phyloP scores from a whole-genome alignment of 2,797 vertebrate genomes.

The Crenuchus spilurus region DNA sequence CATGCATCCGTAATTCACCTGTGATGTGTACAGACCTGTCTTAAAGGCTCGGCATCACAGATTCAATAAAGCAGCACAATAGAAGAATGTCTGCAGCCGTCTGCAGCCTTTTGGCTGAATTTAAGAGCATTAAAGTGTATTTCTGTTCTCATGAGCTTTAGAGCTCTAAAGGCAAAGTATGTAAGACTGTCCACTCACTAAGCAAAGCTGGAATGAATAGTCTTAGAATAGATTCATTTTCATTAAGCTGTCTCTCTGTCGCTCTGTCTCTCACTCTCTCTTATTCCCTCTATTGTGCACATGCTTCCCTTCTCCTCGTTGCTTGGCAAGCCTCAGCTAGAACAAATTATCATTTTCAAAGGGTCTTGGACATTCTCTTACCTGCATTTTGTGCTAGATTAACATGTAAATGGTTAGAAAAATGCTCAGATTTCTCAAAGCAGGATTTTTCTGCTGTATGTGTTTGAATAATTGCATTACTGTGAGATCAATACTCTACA shows the following conservation, averaged over 20 bases:
- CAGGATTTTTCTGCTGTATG: not conserved
- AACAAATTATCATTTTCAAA: constrained; percentile 14
- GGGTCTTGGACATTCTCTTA: not conserved
- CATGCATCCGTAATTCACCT: not conserved
- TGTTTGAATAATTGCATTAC: too few relatives aligned
- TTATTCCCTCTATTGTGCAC: constrained; percentile 9
- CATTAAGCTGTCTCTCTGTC: constrained; percentile 16
- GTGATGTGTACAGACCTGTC: not conserved
- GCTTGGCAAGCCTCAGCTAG: not conserved
- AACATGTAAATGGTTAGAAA: not conserved
- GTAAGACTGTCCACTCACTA: constrained; percentile 6
- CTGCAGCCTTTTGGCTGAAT: constrained; percentile 4
- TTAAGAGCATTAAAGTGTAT: constrained; percentile 20
- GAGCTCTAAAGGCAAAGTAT: not conserved
- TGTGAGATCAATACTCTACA: too few relatives aligned
- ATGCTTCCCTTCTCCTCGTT: not conserved
- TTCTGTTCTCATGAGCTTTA: constrained; percentile 14
- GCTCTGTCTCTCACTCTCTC: not conserved
- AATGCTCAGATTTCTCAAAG: not conserved
- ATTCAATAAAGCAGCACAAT: not conserved
- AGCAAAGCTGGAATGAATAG: constrained; percentile 25
- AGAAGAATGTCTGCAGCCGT: not conserved
- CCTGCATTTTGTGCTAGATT: not conserved
- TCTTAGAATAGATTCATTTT: constrained; percentile 25
- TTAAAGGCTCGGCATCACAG: not conserved